Conservation (phyloP, 2,888 invertebrate species). For the Margaritifera margaritifera region DNA sequence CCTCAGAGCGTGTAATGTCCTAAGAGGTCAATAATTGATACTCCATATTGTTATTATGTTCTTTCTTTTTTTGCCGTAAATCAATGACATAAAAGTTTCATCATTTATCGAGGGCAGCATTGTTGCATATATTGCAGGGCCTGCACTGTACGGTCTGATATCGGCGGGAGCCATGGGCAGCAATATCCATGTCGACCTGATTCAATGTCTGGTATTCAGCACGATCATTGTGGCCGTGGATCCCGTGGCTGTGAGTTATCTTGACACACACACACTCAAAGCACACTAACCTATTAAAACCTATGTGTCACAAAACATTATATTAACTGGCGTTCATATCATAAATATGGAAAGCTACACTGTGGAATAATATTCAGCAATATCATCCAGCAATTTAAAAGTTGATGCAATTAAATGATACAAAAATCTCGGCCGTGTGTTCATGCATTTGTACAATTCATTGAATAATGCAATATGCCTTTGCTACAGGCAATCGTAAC, state of each 20-base stretch:
- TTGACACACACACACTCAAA: too few relatives aligned
- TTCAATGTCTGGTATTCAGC: conserved; percentile 74
- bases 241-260: conserved; percentile 75
- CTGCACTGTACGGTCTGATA: conserved; percentile 57
- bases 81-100: not conserved
- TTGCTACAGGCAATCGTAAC: too few relatives aligned
- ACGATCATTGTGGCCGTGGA: conserved; percentile 77
- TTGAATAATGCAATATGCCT: too few relatives aligned
- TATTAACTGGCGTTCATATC: too few relatives aligned
- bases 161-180: conserved; percentile 62
- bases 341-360: too few relatives aligned
- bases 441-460: too few relatives aligned
- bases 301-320: too few relatives aligned
- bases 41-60: not conserved
- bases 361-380: too few relatives aligned
- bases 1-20: not conserved
- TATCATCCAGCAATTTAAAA: too few relatives aligned
- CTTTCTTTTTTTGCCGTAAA: not conserved
- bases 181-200: conserved; percentile 35
- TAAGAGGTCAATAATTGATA: not conserved
- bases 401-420: too few relatives aligned
- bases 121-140: conserved; percentile 42
- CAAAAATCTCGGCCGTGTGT: too few relatives aligned
- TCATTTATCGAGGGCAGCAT: not conserved
- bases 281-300: too few relatives aligned